Evolutionary conservation across 2,888 invertebrate genomes (phyloP).

Genomic region (Ceramica pisi): DNA sequence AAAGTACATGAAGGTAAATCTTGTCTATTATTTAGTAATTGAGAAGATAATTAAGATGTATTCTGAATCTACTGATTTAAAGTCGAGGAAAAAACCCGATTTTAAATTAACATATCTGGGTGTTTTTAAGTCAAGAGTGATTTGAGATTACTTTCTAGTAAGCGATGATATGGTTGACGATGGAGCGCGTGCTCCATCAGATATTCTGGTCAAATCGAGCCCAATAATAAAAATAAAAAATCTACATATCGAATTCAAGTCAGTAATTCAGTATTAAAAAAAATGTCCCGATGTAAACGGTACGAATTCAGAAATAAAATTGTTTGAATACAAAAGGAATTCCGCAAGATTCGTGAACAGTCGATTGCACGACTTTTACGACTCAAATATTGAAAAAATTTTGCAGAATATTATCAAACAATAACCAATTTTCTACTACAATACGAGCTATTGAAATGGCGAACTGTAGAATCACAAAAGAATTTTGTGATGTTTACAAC

Average conservation of each 20-base stretch:
- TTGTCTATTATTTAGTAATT: slow-evolving; percentile 7
- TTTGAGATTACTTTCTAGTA: too few species aligned
- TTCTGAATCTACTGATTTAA: background rate
- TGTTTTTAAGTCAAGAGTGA: too few species aligned
- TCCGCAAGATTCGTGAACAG: slow-evolving; percentile 26
- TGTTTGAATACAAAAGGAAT: slow-evolving; percentile 33
- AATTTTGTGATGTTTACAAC: slow-evolving; percentile 30
- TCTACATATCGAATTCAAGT: background rate
- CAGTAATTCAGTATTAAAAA: too few species aligned
- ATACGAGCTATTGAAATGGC: slow-evolving; percentile 30
- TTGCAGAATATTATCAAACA: slow-evolving; percentile 37
- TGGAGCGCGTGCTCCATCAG: background rate
- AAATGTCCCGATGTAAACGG: slow-evolving; percentile 14
- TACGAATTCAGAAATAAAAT: slow-evolving; percentile 27
- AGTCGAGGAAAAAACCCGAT: background rate
- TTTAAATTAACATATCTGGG: too few species aligned
- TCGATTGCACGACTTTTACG: slow-evolving; percentile 29
- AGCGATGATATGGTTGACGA: too few species aligned
- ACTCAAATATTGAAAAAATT: slow-evolving; percentile 40
- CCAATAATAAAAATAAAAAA: background rate
- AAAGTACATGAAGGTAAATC: slow-evolving; percentile 9
- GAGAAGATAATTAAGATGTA: slow-evolving; percentile 7
- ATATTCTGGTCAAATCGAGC: too few species aligned
- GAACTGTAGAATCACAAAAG: slow-evolving; percentile 20
- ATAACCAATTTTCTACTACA: slow-evolving; percentile 44